These are phyloP conservation scores for Melanchra persicariae DNA, from an alignment of 2,888 invertebrate genomes.

Conservation along the genomic window DNA sequence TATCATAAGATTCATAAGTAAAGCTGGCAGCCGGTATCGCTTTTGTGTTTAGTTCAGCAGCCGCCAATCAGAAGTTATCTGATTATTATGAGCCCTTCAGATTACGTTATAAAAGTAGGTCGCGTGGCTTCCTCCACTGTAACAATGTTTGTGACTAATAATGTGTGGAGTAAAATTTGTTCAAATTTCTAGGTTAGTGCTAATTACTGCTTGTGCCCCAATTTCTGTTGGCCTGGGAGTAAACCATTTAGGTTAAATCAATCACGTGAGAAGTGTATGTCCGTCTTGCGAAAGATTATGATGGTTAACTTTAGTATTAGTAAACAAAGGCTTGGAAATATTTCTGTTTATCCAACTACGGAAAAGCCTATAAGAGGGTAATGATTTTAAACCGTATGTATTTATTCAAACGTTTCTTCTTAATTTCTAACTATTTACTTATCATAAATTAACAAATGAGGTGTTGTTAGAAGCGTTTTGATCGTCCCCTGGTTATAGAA, in stretches of 20 bases:
- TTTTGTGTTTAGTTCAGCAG: constrained; percentile 11
- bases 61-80: constrained; percentile 23
- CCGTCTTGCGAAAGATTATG: background rate
- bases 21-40: background rate
- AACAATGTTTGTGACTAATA: constrained; percentile 2
- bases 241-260: constrained; percentile 7
- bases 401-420: no score
- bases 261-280: background rate
- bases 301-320: background rate
- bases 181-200: constrained; percentile 2
- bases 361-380: background rate
- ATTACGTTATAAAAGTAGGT: constrained; percentile 26
- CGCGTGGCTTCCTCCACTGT: constrained; percentile 7
- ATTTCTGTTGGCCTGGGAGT: background rate
- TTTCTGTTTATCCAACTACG: background rate
- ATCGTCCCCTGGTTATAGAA: background rate
- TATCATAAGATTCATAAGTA: no score
- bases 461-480: background rate
- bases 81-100: constrained; percentile 21
- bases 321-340: background rate
- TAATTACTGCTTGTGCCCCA: constrained; percentile 1
- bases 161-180: background rate
- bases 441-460: background rate
- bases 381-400: background rate
- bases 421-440: no score